Evolutionary conservation across 2,113 vertebrate genomes (phyloP).

Genomic region (Aspiorhynchus laticeps): DNA sequence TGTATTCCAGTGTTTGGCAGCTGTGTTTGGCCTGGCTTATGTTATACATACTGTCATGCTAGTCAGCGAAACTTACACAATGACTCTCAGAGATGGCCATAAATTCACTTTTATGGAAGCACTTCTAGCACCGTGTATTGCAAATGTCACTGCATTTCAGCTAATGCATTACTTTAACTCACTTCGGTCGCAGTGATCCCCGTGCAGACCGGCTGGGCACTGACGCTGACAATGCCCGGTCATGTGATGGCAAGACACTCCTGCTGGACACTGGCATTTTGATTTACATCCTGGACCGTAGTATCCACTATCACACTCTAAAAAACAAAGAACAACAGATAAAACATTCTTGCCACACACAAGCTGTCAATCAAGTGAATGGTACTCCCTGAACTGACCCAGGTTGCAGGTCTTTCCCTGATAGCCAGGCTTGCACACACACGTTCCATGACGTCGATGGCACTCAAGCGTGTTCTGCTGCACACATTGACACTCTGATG

Average conservation of each 20-base stretch:
- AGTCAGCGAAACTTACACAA: background rate
- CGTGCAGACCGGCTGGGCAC: slow-evolving; percentile 81
- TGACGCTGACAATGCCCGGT: slow-evolving; percentile 79
- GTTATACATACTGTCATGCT: background rate
- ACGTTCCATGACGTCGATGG: slow-evolving; percentile 82
- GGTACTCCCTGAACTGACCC: slow-evolving; percentile 67
- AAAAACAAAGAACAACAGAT: slow-evolving; percentile 18
- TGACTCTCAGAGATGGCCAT: slow-evolving; percentile 6
- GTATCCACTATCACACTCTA: slow-evolving; percentile 82
- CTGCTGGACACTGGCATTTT: slow-evolving; percentile 78
- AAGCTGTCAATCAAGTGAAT: background rate
- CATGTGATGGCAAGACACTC: slow-evolving; percentile 79
- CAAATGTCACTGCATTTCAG: background rate
- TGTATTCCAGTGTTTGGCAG: slow-evolving; percentile 15
- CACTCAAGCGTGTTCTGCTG: slow-evolving; percentile 81
- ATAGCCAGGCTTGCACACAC: slow-evolving; percentile 87
- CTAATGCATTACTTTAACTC: slow-evolving; percentile 7
- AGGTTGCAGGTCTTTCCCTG: slow-evolving; percentile 77
- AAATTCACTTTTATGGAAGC: slow-evolving; percentile 12
- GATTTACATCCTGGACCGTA: slow-evolving; percentile 81
- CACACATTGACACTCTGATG: slow-evolving; percentile 84
- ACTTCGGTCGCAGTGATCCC: slow-evolving; percentile 85
- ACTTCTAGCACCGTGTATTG: background rate
- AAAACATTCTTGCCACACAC: background rate
- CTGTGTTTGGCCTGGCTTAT: slow-evolving; percentile 5